Evolutionary conservation across 2,797 vertebrate species (phyloP), one percentile per base, ranked within the genome.

Genomic region (Chromobotia macracanthus): DNA sequence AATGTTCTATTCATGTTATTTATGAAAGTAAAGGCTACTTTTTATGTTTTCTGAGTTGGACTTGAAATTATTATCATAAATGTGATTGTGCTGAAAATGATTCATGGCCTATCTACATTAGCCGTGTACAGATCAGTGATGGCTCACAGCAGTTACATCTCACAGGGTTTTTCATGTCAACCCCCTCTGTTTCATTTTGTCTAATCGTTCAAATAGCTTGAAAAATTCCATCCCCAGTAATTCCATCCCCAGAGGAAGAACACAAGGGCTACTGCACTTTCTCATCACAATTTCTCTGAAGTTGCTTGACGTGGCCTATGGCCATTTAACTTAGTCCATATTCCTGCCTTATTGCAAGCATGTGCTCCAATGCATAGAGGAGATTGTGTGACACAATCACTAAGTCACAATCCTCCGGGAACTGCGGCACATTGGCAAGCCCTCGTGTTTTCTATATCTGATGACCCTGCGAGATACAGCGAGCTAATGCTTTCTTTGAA

Each of bases 381-480:
- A 77, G 66, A 68, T 13, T 75, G 56, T 86, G 78, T 79, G 77
- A 83, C 86, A 82, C 77, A 56, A 79, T 5, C 50, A 53, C 48
- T 21, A 77, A 89, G 86, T 87, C 88, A 87, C 18, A 25, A 75
- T 91, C 88, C 89, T 87, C 86, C 76, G 76, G 91, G 88, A 90
- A 90, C 67, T 13, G 21, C 25, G 18, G 23, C 35, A 68, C 90
- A 89, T 91, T 91, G 89, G 88, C 80, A 50, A 64, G 75, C 53
- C 90, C 86, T 84, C 84, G 75, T 84, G 86, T 84, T 87, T 86
- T 87, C 83, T 86, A 79, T 89, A 91, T 92, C 88, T 87, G 87
- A 92, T 92, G 90, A 91, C 91, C 89, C 81, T 82, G 76, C 76
- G 78, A 85, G 86, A 91, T 91, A 86, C 80, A 83, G 83, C 79